phyloP scores from a whole-genome alignment of 2,797 vertebrate species.

The Cossypha caffra region DNA sequence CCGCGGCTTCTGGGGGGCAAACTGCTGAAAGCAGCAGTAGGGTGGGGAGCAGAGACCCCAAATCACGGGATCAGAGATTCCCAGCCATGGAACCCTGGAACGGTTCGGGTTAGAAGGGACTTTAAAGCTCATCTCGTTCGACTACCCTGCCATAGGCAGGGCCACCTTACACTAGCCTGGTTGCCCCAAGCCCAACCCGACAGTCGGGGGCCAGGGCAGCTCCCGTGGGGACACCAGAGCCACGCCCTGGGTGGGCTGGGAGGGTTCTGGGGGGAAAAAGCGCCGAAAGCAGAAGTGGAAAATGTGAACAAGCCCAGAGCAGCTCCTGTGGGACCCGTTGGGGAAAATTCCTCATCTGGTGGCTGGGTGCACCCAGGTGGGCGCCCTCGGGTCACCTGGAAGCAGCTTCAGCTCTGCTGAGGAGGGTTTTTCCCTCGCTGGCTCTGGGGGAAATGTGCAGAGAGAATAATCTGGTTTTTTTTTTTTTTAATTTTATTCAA shows the following conservation, averaged over 20 bases:
- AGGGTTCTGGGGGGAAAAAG: neutral
- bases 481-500: neutral
- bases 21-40: neutral
- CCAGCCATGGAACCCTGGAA: neutral
- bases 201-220: neutral
- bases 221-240: fast-evolving
- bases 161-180: neutral
- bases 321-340: fast-evolving
- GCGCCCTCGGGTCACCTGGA: neutral
- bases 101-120: neutral
- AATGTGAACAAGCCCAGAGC: neutral
- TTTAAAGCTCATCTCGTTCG: neutral
- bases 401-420: neutral
- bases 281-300: neutral
- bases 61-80: neutral
- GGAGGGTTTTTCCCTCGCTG: neutral
- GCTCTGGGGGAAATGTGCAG: neutral
- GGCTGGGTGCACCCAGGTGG: neutral
- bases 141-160: neutral
- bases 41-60: neutral
- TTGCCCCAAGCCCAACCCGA: neutral
- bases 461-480: neutral
- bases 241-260: neutral
- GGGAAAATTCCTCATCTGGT: neutral
- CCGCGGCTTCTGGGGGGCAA: fast-evolving